phyloP scores from a whole-genome alignment of 2,113 vertebrate species.

The Antennarius striatus region DNA sequence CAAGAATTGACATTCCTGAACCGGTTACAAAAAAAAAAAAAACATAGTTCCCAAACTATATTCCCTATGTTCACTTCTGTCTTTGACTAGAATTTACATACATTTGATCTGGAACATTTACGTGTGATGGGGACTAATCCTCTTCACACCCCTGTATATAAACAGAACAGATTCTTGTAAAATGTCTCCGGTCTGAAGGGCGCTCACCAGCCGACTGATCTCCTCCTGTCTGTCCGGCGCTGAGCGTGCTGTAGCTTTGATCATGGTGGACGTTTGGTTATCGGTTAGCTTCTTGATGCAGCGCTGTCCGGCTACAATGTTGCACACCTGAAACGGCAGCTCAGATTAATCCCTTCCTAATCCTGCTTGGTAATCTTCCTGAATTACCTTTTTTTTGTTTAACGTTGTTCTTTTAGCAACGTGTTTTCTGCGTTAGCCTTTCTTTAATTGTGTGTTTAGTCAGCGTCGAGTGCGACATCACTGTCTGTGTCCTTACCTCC shows the following conservation, averaged over 20 bases:
- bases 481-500: conserved; percentile 82
- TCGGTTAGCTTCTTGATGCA: conserved; percentile 98
- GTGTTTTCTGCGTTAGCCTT: too few species aligned
- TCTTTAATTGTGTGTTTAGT: too few species aligned
- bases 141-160: too few species aligned
- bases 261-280: conserved; percentile 98
- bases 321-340: conserved; percentile 84
- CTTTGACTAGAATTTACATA: too few species aligned
- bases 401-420: too few species aligned
- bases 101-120: too few species aligned
- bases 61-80: too few species aligned
- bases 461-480: not conserved
- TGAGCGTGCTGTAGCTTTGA: conserved; percentile 95
- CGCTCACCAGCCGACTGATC: conserved; percentile 93
- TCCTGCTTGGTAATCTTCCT: not conserved
- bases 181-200: not conserved
- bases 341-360: not conserved
- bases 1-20: too few species aligned
- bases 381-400: too few species aligned
- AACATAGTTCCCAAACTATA: too few species aligned
- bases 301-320: conserved; percentile 93
- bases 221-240: conserved; percentile 95
- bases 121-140: too few species aligned
- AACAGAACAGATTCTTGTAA: fast-evolving
- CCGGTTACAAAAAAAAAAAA: too few species aligned